Conservation (phyloP, 2,797 vertebrate genomes). For the Parauchenoglanis punctatus region DNA sequence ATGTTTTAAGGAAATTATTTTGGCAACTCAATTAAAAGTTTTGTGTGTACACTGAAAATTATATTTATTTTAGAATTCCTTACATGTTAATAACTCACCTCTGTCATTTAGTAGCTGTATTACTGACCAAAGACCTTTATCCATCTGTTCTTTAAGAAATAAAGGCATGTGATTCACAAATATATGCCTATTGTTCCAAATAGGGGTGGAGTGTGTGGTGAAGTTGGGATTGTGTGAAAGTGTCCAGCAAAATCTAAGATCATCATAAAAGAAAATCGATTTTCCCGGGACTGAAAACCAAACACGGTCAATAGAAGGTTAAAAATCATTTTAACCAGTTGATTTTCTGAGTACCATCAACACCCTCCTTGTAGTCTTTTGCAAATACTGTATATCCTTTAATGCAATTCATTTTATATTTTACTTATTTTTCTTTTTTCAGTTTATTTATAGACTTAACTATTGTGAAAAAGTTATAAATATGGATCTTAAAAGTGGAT, state of each 20-base stretch:
- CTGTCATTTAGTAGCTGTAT: background rate
- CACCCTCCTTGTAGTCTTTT: background rate
- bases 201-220: background rate
- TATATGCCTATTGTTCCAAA: background rate
- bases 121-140: background rate
- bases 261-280: background rate
- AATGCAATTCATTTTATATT: background rate
- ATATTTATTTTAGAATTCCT: background rate
- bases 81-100: background rate
- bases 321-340: background rate
- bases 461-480: background rate
- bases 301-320: background rate
- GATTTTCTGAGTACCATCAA: background rate
- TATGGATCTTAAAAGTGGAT: background rate
- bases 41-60: background rate
- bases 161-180: background rate
- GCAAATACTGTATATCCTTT: background rate
- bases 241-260: background rate
- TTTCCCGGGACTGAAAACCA: background rate
- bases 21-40: background rate
- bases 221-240: background rate
- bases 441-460: background rate
- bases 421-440: background rate
- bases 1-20: background rate
- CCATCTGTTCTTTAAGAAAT: background rate